A percentile compares a stretch with the other conserved stretches of the same genome.
These are phyloP conservation scores for Drosophila lacteicornis DNA, from an alignment of 1,140 invertebrate species.

Conservation along the genomic window DNA sequence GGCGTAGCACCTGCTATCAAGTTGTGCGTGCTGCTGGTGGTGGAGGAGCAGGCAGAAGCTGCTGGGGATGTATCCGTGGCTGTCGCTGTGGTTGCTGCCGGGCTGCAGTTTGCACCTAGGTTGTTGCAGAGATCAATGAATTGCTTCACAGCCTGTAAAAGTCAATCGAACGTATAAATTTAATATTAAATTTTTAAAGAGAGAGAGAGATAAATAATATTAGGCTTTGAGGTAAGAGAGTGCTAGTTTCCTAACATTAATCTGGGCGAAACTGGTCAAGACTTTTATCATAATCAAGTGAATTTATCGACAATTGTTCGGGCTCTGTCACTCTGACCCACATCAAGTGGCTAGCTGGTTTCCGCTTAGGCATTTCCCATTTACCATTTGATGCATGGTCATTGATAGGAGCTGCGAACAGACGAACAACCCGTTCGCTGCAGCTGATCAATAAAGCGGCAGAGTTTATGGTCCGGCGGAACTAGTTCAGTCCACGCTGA, in stretches of 20 bases:
- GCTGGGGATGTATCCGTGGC: conserved; percentile 14
- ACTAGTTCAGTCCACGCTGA: conserved; percentile 20
- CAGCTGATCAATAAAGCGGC: conserved; percentile 10
- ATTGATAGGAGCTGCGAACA: conserved; percentile 2
- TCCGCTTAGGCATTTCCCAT: conserved; percentile 17
- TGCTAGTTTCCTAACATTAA: no score
- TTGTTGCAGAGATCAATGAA: conserved; percentile 85
- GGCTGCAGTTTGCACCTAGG: conserved; percentile 67
- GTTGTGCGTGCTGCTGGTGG: conserved; percentile 37
- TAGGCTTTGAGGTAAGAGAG: no score
- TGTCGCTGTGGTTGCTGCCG: conserved; percentile 29
- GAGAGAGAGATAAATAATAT: no score
- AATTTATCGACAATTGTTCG: conserved; percentile 23
- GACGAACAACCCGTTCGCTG: background rate
- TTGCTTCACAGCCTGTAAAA: conserved; percentile 84
- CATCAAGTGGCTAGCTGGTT: conserved; percentile 37
- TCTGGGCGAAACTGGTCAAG: background rate
- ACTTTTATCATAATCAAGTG: conserved; percentile 22
- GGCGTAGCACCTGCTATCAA: conserved; percentile 12
- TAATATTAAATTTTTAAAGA: background rate
- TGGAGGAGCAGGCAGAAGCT: conserved; percentile 32
- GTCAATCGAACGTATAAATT: background rate
- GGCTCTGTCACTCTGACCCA: conserved; percentile 21
- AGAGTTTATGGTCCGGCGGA: conserved; percentile 23
- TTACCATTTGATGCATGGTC: conserved; percentile 17